Base-by-base conservation (phyloP, 1,140 invertebrate genomes). In the Amyelois transitella region DNA sequence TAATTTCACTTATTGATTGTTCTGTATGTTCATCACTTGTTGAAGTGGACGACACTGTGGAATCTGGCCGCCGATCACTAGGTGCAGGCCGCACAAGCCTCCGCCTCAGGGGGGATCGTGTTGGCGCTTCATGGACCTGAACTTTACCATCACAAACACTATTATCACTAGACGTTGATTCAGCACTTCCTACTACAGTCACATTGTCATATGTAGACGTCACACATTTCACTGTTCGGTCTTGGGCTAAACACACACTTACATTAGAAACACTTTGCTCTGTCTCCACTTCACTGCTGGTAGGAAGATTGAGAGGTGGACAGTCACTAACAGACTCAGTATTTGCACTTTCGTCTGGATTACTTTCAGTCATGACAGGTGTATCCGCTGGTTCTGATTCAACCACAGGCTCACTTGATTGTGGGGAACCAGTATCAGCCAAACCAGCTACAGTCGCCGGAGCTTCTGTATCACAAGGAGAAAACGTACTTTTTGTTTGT, bases 141-240 rank as follows among this genome's bases (percentile, higher is more conserved):
- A 66, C 57, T 63, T 67, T 78, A 28, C 56, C 64, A 59, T 77
- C 79, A 86, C 77, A 81, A 66, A 74, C 68, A 83, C 66, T 78
- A 80, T 60, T 77, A 60, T 85, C 82, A 88, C 75, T 83, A 61
- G 80, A 85, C 12, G 85, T 85, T 52, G 82, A 86, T 66, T 86
- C 79, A 28, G 75, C 81, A 79, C 76, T 83, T 76, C 81, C 84
- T 60, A 85, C 68, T 60, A 85, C 68, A 65, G 72, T 75, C 60
- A 86, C 75, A 78, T 73, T 81, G 76, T 52, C 80, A 62, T 88
- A 82, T 84, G 82, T 84, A 60, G 81, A 86, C 49, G 76, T 75
- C 51, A 77, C 80, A 80, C 72, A 78, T 62, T 85, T 83, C 43
- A 85, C 58, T 80, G 79, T 85, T 72, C 76, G 70, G 62, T 85